Conservation (phyloP, 1,140 invertebrate genomes). For the Dendroctonus valens region DNA sequence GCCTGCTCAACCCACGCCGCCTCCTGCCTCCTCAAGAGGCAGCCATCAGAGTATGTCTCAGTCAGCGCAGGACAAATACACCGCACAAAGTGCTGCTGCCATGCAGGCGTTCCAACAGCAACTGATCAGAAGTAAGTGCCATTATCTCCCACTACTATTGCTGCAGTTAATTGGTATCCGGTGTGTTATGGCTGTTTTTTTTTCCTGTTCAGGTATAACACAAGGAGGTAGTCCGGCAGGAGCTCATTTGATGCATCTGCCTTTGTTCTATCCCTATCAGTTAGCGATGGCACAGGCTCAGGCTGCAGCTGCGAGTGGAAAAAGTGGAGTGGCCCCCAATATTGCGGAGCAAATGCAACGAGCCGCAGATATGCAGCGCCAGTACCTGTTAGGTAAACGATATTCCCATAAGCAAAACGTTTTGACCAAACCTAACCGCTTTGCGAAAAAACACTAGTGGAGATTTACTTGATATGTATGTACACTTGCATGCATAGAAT, state of each 20-base stretch:
- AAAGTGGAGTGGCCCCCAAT: conserved; percentile 51
- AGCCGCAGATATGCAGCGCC: conserved; percentile 86
- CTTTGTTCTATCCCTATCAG: conserved; percentile 83
- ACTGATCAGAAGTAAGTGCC: conserved; percentile 64
- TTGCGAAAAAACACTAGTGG: too few relatives aligned
- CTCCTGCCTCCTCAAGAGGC: conserved; percentile 55
- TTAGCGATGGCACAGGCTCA: conserved; percentile 61
- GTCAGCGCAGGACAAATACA: conserved; percentile 65
- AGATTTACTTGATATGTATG: too few relatives aligned
- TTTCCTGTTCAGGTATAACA: conserved; percentile 42
- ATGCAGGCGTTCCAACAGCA: conserved; percentile 80
- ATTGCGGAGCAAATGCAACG: conserved; percentile 71
- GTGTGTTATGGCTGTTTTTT: background rate
- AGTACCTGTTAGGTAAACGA: conserved; percentile 72
- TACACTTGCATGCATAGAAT: too few relatives aligned
- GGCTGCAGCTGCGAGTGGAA: conserved; percentile 55
- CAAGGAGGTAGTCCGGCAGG: conserved; percentile 60
- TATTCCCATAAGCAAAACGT: too few relatives aligned
- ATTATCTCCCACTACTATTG: background rate
- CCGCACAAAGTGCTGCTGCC: conserved; percentile 64
- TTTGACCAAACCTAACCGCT: too few relatives aligned
- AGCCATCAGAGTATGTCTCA: conserved; percentile 48
- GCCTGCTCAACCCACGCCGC: conserved; percentile 48
- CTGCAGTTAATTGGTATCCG: too few relatives aligned
- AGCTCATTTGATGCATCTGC: conserved; percentile 82